A percentile compares a stretch with the other conserved stretches of the same genome.
phyloP scores from a whole-genome alignment of 2,797 vertebrate species.

The Characodon lateralis region DNA sequence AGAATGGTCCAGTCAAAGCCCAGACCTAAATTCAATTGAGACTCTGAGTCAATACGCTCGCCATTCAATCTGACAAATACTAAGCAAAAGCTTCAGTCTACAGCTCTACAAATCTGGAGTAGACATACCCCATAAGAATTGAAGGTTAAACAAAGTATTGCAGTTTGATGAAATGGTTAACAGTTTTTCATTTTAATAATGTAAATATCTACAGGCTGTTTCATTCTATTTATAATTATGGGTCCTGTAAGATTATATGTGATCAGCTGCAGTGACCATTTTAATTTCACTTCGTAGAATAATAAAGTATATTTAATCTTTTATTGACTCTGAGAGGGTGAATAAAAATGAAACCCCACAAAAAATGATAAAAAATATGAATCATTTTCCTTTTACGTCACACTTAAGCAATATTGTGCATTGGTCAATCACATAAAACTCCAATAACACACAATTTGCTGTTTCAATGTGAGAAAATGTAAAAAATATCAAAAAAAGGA shows the following conservation, averaged over 20 bases:
- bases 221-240: not conserved
- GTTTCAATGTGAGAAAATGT: not conserved
- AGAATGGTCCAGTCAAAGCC: not conserved
- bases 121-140: not conserved
- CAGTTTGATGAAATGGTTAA: too few species aligned
- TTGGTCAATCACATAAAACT: not conserved
- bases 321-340: not conserved
- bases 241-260: not conserved
- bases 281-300: not conserved
- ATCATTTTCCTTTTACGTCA: not conserved
- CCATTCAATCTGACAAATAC: not conserved
- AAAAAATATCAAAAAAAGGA: conserved; percentile 21
- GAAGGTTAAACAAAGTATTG: not conserved
- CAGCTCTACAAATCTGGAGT: not conserved
- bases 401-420: not conserved
- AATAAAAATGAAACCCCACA: not conserved
- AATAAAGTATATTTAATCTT: not conserved
- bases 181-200: not conserved
- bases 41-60: not conserved
- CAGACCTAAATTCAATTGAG: not conserved
- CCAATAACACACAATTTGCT: not conserved
- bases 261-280: not conserved
- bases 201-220: not conserved
- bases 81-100: not conserved
- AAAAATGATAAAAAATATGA: not conserved